phyloP scores from a whole-genome alignment of 2,797 vertebrate species.

The Aeoliscus strigatus region DNA sequence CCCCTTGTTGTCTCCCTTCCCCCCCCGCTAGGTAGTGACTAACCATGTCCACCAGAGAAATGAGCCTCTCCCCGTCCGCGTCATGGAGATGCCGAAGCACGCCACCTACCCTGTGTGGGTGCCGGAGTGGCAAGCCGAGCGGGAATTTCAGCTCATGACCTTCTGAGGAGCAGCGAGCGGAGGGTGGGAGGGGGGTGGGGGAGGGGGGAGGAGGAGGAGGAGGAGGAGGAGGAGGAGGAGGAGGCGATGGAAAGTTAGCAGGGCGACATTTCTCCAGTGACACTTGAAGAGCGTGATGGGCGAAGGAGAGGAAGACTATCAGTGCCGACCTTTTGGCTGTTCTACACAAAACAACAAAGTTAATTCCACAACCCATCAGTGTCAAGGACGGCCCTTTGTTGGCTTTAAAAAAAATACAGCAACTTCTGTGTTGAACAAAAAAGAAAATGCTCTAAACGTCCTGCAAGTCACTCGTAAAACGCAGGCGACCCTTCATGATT shows the following conservation, averaged over 20 bases:
- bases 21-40: constrained; percentile 84
- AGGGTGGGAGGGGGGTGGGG: constrained; percentile 56
- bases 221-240: constrained; percentile 16
- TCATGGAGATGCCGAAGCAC: constrained; percentile 82
- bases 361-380: constrained; percentile 38
- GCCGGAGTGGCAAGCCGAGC: constrained; percentile 81
- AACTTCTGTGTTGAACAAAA: constrained; percentile 22
- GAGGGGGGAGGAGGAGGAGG: constrained; percentile 25
- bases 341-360: constrained; percentile 47
- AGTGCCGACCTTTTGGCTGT: constrained; percentile 40
- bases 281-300: constrained; percentile 58
- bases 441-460: constrained; percentile 26
- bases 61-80: constrained; percentile 75
- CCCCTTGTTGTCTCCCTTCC: constrained; percentile 82
- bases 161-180: constrained; percentile 76
- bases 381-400: constrained; percentile 41
- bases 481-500: constrained; percentile 27
- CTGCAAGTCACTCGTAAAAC: constrained; percentile 19
- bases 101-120: constrained; percentile 85
- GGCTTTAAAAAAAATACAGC: constrained; percentile 28
- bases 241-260: constrained; percentile 33
- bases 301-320: constrained; percentile 59
- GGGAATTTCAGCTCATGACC: constrained; percentile 85
- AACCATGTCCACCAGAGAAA: constrained; percentile 81
- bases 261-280: constrained; percentile 62